A percentile compares a stretch with the other conserved stretches of the same genome.
Evolutionary conservation across 2,113 vertebrate species (phyloP).

Genomic region (Syngnathus scovelli): DNA sequence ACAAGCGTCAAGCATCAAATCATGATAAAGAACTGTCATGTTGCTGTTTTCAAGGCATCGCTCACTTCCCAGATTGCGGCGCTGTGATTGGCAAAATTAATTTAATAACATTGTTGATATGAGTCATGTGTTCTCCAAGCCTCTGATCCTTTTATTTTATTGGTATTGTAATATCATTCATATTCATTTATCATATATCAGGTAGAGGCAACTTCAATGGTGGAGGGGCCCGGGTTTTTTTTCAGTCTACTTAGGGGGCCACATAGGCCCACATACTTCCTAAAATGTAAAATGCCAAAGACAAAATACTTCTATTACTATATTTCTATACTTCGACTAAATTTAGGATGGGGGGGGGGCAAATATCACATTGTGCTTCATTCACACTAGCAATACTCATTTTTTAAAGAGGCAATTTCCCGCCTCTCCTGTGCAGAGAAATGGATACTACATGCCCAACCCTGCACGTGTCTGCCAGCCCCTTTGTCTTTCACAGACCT

Average conservation of each 20-base stretch:
- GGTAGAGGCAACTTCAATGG: no score
- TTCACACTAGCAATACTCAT: no score
- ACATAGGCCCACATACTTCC: no score
- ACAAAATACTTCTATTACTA: no score
- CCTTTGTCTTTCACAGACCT: conserved; percentile 39
- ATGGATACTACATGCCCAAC: conserved; percentile 18
- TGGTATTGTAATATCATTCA: not conserved
- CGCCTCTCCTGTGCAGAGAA: not conserved
- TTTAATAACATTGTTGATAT: conserved; percentile 1
- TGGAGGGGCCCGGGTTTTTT: no score
- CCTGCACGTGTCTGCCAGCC: conserved; percentile 18
- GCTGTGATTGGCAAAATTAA: conserved; percentile 1
- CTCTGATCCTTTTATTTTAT: not conserved
- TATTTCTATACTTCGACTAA: no score
- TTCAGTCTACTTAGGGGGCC: no score
- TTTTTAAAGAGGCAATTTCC: not conserved
- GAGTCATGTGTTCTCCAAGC: not conserved
- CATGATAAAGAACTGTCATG: conserved; percentile 28
- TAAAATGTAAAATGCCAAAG: no score
- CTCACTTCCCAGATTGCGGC: not conserved
- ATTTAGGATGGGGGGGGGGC: no score
- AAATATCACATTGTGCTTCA: no score
- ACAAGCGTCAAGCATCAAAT: conserved; percentile 19
- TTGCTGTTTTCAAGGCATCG: not conserved
- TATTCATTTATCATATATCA: no score